phyloP scores from a whole-genome alignment of 1,140 invertebrate species.

The Cherax quadricarinatus region DNA sequence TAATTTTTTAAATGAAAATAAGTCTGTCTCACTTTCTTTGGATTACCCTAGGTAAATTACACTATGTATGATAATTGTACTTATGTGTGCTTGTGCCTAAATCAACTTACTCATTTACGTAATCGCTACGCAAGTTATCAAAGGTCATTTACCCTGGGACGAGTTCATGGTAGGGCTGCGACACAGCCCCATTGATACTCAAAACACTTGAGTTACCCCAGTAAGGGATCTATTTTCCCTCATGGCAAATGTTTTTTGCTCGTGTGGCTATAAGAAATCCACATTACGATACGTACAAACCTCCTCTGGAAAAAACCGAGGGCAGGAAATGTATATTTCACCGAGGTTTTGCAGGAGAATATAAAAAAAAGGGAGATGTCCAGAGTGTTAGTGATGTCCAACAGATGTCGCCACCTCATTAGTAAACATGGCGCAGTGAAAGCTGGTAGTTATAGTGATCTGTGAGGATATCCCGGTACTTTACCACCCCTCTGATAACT shows the following conservation, averaged over 20 bases:
- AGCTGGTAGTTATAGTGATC: conserved; percentile 13
- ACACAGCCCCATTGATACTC: background rate
- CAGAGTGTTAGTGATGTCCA: background rate
- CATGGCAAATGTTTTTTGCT: background rate
- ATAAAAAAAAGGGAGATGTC: background rate
- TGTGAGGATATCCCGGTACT: conserved; percentile 15
- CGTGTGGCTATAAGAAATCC: background rate
- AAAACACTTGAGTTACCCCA: background rate
- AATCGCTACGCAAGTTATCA: background rate
- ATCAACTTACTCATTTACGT: background rate
- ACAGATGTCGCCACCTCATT: conserved; percentile 54
- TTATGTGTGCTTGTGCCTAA: background rate
- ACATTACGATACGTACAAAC: background rate
- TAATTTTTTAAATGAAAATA: background rate
- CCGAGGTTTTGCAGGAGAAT: background rate
- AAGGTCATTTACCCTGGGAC: background rate
- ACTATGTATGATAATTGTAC: too few species aligned
- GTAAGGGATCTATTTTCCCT: background rate
- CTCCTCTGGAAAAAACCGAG: too few species aligned
- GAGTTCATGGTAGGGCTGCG: background rate
- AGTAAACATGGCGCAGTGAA: conserved; percentile 56
- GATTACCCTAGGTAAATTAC: too few species aligned
- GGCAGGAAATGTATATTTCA: background rate
- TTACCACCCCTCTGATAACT: background rate
- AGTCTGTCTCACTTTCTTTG: too few species aligned